Conservation (phyloP, 2,797 vertebrate species). For the Pangasius djambal region DNA sequence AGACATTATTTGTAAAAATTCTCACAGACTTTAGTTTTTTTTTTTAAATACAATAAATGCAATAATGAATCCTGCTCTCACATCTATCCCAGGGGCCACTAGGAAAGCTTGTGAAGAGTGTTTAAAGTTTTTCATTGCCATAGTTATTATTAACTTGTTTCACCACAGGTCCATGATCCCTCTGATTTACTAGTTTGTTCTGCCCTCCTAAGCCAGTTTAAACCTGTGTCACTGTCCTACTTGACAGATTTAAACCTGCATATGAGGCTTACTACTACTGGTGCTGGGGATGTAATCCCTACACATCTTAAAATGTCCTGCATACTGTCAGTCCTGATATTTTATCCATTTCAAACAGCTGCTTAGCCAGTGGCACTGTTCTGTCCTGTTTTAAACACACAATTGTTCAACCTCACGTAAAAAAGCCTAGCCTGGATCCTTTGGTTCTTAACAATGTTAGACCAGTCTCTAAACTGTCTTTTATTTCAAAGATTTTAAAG, state of each 20-base stretch:
- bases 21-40: background rate
- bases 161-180: background rate
- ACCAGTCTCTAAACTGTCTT: background rate
- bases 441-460: background rate
- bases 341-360: slow-evolving; percentile 6
- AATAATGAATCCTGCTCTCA: background rate
- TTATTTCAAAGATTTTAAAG: background rate
- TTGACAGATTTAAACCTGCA: background rate
- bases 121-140: background rate
- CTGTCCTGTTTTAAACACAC: slow-evolving; percentile 7
- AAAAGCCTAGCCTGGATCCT: slow-evolving; percentile 15
- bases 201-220: background rate
- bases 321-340: background rate
- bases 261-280: background rate
- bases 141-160: background rate
- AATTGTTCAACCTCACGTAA: background rate
- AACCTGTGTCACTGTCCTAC: background rate
- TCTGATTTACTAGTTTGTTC: background rate
- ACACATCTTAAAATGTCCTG: slow-evolving; percentile 6
- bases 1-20: background rate
- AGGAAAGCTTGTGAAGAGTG: background rate
- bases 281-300: background rate
- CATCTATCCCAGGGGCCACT: background rate
- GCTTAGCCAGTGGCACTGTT: slow-evolving; percentile 13
- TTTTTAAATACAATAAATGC: background rate